Percentiles rank a stretch among this genome's conserved stretches.
Evolutionary conservation across 2,113 vertebrate species (phyloP).

Genomic region (Sceloporus tristichus): DNA sequence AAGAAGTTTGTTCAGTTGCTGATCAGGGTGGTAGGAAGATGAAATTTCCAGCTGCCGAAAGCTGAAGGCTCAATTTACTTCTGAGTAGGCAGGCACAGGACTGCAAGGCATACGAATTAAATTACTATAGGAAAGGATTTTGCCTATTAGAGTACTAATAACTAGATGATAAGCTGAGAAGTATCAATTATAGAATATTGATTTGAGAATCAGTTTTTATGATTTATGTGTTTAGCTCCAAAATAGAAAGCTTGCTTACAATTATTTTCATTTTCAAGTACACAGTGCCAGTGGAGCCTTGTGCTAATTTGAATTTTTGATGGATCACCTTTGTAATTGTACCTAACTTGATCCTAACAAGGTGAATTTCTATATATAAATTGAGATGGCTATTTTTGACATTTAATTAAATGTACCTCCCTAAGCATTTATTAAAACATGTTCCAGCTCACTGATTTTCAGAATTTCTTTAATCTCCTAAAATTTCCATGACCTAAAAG

Average conservation of each 20-base stretch:
- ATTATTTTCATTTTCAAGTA: conserved; percentile 59
- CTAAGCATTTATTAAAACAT: conserved; percentile 56
- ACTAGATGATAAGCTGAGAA: not conserved
- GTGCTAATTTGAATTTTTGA: conserved; percentile 59
- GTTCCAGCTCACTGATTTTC: conserved; percentile 58
- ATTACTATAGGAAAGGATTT: not conserved
- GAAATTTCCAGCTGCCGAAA: no score
- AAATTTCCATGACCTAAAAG: conserved; percentile 41
- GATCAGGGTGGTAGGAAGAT: no score
- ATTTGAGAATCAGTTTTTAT: conserved; percentile 53
- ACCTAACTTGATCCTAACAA: conserved; percentile 64
- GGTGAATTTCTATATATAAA: conserved; percentile 62
- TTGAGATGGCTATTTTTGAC: conserved; percentile 63
- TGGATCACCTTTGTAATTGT: conserved; percentile 56
- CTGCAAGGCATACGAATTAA: not conserved
- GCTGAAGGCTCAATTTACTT: not conserved
- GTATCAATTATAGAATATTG: not conserved
- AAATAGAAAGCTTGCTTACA: conserved; percentile 56
- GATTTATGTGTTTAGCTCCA: conserved; percentile 55
- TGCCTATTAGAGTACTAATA: not conserved
- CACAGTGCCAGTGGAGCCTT: conserved; percentile 52
- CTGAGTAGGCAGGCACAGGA: no score
- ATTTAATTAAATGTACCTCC: conserved; percentile 64
- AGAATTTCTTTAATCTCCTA: conserved; percentile 41
- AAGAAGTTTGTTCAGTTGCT: no score